Conservation (phyloP, 1,140 invertebrate species). For the Eriocheir sinensis region DNA sequence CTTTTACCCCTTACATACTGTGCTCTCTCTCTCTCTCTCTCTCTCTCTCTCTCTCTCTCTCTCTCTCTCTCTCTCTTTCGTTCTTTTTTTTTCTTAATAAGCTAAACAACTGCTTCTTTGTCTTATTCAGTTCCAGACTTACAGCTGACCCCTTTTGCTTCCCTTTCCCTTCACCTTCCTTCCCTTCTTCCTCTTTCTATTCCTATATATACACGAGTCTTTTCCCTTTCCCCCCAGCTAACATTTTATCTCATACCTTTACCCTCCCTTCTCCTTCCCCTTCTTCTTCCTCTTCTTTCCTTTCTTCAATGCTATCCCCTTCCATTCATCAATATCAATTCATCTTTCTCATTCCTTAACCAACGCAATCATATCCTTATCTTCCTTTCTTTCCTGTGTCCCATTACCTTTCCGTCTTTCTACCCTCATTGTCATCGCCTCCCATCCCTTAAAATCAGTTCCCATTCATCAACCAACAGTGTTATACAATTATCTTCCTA, state of each 20-base stretch:
- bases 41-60: neutral
- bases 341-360: too few relatives aligned
- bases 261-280: neutral
- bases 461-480: too few relatives aligned
- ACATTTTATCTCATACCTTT: neutral
- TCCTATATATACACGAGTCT: neutral
- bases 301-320: neutral
- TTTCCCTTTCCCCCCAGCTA: neutral
- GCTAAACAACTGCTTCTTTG: neutral
- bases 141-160: neutral
- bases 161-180: neutral
- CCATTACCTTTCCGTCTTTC: too few relatives aligned
- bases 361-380: too few relatives aligned
- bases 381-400: too few relatives aligned
- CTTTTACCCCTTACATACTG: neutral
- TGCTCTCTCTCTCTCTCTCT: conserved; percentile 35
- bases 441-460: too few relatives aligned
- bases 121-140: neutral
- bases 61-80: neutral
- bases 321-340: neutral
- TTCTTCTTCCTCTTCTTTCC: neutral
- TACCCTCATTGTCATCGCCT: too few relatives aligned
- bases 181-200: neutral
- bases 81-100: neutral
- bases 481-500: too few relatives aligned